Evolutionary conservation across 2,888 invertebrate genomes (phyloP).

Genomic region (Rhaphigaster nebulosa): DNA sequence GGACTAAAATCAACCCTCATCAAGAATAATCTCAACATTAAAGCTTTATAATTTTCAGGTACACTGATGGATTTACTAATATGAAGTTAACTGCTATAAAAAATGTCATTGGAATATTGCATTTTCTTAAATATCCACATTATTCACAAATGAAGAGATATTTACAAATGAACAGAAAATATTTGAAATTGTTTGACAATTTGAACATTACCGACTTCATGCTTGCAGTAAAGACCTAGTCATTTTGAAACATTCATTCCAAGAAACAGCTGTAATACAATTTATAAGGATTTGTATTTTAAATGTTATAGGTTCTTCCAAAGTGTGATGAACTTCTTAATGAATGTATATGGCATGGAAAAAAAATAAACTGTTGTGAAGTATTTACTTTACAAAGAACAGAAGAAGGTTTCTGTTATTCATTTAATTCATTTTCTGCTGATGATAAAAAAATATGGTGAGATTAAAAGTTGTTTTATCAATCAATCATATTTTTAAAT

Average conservation of each 20-base stretch:
- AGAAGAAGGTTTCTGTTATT: conserved; percentile 62
- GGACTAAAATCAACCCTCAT: background rate
- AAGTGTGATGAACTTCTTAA: conserved; percentile 66
- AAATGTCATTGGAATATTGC: conserved; percentile 31
- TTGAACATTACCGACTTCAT: conserved; percentile 62
- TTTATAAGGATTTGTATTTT: background rate
- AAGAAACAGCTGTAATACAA: background rate
- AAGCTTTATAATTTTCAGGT: conserved; percentile 45
- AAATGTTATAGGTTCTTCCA: conserved; percentile 65
- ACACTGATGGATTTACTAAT: background rate
- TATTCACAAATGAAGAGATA: conserved; percentile 49
- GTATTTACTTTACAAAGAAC: conserved; percentile 60
- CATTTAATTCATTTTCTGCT: conserved; percentile 61
- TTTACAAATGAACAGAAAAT: background rate
- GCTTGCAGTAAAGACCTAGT: conserved; percentile 49
- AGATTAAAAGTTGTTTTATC: background rate
- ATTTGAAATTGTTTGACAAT: conserved; percentile 40
- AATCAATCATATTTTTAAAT: background rate
- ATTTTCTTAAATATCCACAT: conserved; percentile 30
- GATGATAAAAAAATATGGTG: conserved; percentile 59
- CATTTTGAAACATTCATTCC: background rate
- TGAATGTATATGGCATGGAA: conserved; percentile 66
- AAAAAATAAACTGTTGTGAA: conserved; percentile 58
- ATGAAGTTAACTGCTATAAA: background rate
- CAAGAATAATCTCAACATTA: background rate